Evolutionary conservation across 2,113 vertebrate genomes (phyloP).

Genomic region (Tenrec ecaudatus): DNA sequence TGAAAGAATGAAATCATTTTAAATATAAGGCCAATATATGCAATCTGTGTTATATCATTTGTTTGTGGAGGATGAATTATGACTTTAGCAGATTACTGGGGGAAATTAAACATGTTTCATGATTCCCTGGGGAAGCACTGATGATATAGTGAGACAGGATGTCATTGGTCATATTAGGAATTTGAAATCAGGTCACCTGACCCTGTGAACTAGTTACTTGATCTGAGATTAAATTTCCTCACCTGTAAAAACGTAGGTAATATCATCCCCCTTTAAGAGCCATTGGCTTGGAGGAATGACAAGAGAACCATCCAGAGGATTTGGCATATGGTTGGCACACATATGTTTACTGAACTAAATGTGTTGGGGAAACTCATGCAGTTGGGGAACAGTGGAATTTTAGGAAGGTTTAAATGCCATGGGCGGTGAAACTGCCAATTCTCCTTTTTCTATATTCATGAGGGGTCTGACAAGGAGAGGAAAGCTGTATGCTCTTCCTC

Average conservation of each 20-base stretch:
- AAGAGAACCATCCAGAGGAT: neutral
- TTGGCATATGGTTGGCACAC: neutral
- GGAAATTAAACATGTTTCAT: neutral
- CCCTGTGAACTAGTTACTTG: too few species aligned
- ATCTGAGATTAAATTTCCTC: too few species aligned
- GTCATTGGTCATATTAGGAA: too few species aligned
- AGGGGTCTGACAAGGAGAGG: neutral
- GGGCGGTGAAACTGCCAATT: neutral
- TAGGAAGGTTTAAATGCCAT: neutral
- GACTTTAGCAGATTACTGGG: too few species aligned
- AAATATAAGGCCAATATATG: too few species aligned
- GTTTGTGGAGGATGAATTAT: too few species aligned
- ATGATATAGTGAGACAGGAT: too few species aligned
- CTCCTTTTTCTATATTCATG: neutral
- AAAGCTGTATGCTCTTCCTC: neutral
- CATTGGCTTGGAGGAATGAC: neutral
- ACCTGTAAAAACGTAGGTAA: too few species aligned
- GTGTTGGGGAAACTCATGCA: slow-evolving; percentile 2
- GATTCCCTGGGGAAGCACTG: too few species aligned
- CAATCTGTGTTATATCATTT: too few species aligned
- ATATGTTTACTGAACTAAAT: neutral
- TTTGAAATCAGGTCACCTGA: too few species aligned
- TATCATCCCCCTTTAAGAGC: neutral
- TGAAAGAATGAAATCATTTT: too few species aligned
- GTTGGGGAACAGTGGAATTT: neutral